Base-by-base conservation (phyloP, 2,113 vertebrate species). In the Ranitomeya imitator region DNA sequence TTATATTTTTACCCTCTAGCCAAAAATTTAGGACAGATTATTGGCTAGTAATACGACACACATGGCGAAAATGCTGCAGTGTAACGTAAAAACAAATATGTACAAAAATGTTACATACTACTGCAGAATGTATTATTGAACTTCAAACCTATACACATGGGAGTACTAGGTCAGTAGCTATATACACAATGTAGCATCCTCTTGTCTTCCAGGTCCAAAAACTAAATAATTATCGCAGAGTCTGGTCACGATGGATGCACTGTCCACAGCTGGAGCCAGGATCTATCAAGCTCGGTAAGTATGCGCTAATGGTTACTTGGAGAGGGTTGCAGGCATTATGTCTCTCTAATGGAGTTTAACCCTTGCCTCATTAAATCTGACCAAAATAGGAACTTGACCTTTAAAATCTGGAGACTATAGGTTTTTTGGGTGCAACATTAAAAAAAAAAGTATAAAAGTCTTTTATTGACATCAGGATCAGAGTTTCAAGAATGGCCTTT, bases 401-500 rank as follows among this genome's bases (percentile, higher is more conserved):
- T 55, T 79, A 79, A 79, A 57, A 79, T 23, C 52, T 55, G 18
- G 74, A 57, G 54, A 54, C 76, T 13, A n/a, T 54, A 52, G 18
- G 11, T 54, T 13, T 37, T 55, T n/a, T 79, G 21, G 7, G 21
- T 23, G 21, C 77, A 80, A 7, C 26, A 37, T 21, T 61, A 9
- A 23, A 60, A 81, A 6, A 23, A n/a, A 54, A 12, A n/a, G 51
- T 78, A n/a, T 55, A 55, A 51, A 78, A 79, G 31, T 26, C 77
- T 79, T 26, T 77, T 54, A 19, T 18, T 77, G 74, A 16, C 45
- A 21, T 21, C 74, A 21, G 37, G 74, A 23, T 26, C 4, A 77
- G n/a, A 9, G 52, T 31, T 93, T 97, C 93, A 99, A 0, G 96
- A 96, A 89, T 97, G 96, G 90, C 95, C 95, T 14, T 97, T 98